Evolutionary conservation across 2,888 invertebrate species (phyloP).

Genomic region (Tromatobia lineatoria): DNA sequence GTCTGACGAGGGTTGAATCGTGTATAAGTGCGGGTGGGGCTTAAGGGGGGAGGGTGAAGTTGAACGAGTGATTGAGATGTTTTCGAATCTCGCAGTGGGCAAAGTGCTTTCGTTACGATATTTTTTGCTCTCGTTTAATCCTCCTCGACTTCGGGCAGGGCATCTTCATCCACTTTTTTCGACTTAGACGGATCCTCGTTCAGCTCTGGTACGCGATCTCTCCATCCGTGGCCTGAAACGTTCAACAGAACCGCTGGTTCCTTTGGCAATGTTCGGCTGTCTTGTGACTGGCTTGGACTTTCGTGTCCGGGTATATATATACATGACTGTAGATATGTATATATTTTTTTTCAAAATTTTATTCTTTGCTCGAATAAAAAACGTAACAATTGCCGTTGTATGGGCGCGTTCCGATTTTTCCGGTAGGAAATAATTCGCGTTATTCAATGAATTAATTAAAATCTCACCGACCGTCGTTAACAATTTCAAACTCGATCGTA

Average conservation of each 20-base stretch:
- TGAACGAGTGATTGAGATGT: slow-evolving; percentile 35
- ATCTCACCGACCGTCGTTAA: neutral
- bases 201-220: slow-evolving; percentile 84
- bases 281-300: slow-evolving; percentile 63
- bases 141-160: slow-evolving; percentile 78
- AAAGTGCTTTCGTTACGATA: slow-evolving; percentile 51
- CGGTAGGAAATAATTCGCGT: neutral
- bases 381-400: neutral
- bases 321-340: slow-evolving; percentile 38
- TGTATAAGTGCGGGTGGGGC: slow-evolving; percentile 11
- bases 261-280: slow-evolving; percentile 72
- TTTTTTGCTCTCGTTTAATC: slow-evolving; percentile 70
- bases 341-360: slow-evolving; percentile 59
- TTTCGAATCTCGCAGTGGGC: slow-evolving; percentile 55
- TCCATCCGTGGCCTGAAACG: slow-evolving; percentile 85
- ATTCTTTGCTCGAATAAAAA: slow-evolving; percentile 43
- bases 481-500: slow-evolving; percentile 37
- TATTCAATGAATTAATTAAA: neutral
- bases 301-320: slow-evolving; percentile 69
- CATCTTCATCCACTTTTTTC: slow-evolving; percentile 79
- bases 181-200: slow-evolving; percentile 82
- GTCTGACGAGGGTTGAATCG: slow-evolving; percentile 57
- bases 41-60: neutral
- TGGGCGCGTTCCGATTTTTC: slow-evolving; percentile 51
- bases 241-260: slow-evolving; percentile 81